phyloP scores from a whole-genome alignment of 2,113 vertebrate species.

The Sturnus vulgaris region DNA sequence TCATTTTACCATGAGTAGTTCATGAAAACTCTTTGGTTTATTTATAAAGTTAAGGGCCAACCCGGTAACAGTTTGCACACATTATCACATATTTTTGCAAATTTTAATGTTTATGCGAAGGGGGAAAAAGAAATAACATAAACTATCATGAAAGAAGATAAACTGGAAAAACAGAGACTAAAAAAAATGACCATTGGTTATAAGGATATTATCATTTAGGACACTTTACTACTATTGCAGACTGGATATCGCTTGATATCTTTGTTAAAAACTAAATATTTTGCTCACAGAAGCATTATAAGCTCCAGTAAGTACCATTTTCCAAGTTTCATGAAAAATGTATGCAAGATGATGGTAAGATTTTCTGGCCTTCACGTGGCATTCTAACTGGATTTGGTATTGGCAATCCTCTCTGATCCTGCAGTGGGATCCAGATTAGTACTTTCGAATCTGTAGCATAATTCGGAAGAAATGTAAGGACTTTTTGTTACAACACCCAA shows the following conservation, averaged over 20 bases:
- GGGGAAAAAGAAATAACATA: neutral
- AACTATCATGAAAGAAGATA: neutral
- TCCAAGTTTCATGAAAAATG: neutral
- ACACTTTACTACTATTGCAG: neutral
- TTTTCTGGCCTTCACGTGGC: neutral
- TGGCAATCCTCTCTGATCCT: neutral
- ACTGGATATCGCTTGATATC: neutral
- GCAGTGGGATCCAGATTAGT: neutral
- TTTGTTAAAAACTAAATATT: neutral
- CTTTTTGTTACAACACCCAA: neutral
- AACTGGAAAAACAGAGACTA: neutral
- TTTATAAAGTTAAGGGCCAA: neutral
- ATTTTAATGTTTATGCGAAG: neutral
- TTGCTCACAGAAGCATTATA: neutral
- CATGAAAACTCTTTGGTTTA: neutral
- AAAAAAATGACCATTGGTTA: neutral
- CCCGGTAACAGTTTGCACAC: neutral
- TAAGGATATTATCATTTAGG: neutral
- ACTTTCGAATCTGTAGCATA: neutral
- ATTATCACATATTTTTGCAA: neutral
- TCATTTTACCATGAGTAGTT: neutral
- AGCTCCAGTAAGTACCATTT: rapidly evolving
- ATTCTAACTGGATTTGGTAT: neutral
- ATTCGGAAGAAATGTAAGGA: neutral
- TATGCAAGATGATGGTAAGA: neutral